Conservation (phyloP, 2,797 vertebrate genomes). For the Rachycentron canadum region DNA sequence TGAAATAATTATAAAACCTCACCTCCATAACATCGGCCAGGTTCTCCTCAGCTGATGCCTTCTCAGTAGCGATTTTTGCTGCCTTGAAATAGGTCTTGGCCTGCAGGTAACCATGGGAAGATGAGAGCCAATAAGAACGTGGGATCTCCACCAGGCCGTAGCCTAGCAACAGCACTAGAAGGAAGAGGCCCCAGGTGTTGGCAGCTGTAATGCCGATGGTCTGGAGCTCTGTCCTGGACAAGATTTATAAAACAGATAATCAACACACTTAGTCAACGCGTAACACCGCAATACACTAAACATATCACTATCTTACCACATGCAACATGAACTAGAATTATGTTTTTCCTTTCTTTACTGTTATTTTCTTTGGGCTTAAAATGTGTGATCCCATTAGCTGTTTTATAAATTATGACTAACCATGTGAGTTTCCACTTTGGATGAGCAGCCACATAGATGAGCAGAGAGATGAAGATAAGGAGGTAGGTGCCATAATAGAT, state of each 20-base stretch:
- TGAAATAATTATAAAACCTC: constrained; percentile 5
- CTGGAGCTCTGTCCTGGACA: constrained; percentile 89
- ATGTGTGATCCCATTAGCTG: background rate
- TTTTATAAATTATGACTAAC: constrained; percentile 76
- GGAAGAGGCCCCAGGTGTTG: constrained; percentile 96
- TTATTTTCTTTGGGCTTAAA: background rate
- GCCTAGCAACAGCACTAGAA: constrained; percentile 93
- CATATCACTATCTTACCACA: constrained; percentile 2
- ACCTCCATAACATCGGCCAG: constrained; percentile 95
- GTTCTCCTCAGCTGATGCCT: constrained; percentile 91
- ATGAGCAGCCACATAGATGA: constrained; percentile 93
- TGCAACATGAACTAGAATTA: background rate
- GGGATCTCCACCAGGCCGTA: constrained; percentile 97
- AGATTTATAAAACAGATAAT: constrained; percentile 15
- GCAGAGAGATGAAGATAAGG: constrained; percentile 93
- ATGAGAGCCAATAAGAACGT: constrained; percentile 93
- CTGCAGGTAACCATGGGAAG: constrained; percentile 89
- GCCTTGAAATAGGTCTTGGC: constrained; percentile 94
- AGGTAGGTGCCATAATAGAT: constrained; percentile 97
- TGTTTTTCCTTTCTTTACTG: background rate
- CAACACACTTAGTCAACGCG: background rate
- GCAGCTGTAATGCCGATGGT: constrained; percentile 94
- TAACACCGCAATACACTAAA: background rate
- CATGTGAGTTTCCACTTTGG: constrained; percentile 90
- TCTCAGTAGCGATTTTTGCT: constrained; percentile 93